These are phyloP conservation scores for Linurgus olivaceus DNA, from an alignment of 2,797 vertebrate species.

Conservation along the genomic window DNA sequence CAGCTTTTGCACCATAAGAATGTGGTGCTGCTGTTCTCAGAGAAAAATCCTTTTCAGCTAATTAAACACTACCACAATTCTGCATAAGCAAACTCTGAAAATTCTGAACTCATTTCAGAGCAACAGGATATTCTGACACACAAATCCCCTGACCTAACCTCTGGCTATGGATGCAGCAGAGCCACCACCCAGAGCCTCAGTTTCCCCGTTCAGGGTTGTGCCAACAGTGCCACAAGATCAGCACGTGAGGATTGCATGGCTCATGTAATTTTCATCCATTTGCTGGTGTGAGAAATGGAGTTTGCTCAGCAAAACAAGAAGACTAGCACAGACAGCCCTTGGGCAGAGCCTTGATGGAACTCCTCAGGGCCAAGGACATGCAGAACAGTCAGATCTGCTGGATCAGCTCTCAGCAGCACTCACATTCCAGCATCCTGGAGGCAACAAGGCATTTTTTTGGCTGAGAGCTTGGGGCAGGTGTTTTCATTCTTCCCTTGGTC, in stretches of 20 bases:
- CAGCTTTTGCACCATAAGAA: neutral
- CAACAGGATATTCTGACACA: neutral
- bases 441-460: neutral
- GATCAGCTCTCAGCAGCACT: neutral
- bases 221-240: neutral
- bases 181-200: neutral
- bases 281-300: neutral
- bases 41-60: neutral
- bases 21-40: neutral
- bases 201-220: neutral
- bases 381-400: neutral
- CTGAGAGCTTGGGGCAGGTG: neutral
- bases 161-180: rapidly evolving
- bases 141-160: neutral
- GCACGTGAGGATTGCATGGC: neutral
- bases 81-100: neutral
- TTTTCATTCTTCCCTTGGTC: neutral
- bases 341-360: neutral
- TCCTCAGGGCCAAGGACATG: neutral
- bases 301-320: neutral
- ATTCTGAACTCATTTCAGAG: neutral
- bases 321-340: neutral
- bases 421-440: neutral
- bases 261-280: neutral
- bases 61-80: neutral